These are phyloP conservation scores for Hermetia illucens DNA, from an alignment of 1,140 invertebrate species.

Conservation along the genomic window DNA sequence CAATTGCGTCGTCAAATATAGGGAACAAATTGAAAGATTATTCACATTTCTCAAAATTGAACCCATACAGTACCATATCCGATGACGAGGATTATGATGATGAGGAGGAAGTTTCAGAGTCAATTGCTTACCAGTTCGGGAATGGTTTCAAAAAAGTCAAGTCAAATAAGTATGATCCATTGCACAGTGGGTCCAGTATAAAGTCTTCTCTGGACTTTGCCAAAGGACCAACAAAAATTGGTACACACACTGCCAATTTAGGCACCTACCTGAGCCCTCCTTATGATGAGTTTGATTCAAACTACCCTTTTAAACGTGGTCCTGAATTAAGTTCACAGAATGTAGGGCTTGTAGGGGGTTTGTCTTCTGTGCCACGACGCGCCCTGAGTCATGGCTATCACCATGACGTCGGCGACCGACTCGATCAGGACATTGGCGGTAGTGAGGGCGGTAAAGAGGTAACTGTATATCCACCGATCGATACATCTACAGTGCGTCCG, in stretches of 20 bases:
- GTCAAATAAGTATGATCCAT: constrained; percentile 1
- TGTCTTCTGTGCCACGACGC: constrained; percentile 7
- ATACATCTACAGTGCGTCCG: constrained; percentile 19
- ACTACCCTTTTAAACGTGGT: constrained; percentile 11
- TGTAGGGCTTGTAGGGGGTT: neutral
- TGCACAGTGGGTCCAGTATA: neutral
- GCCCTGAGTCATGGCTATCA: constrained; percentile 10
- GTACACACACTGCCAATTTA: constrained; percentile 11
- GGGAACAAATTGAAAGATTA: constrained; percentile 16
- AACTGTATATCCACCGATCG: constrained; percentile 20
- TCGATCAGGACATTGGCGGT: constrained; percentile 16
- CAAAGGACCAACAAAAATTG: neutral
- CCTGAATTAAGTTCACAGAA: neutral
- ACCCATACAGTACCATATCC: constrained; percentile 2
- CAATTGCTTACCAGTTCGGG: constrained; percentile 5
- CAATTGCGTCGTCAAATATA: constrained; percentile 24
- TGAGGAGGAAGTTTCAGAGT: constrained; percentile 11
- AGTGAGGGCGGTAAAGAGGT: constrained; percentile 28
- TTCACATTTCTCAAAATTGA: constrained; percentile 9
- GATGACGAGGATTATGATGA: constrained; percentile 20
- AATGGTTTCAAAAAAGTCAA: constrained; percentile 6
- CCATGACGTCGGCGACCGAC: constrained; percentile 17
- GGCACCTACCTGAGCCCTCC: constrained; percentile 23
- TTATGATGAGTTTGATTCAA: constrained; percentile 11
- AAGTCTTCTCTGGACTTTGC: neutral